Evolutionary conservation across 1,140 invertebrate genomes (phyloP), one percentile per base, ranked within the genome.

Genomic region (Zaprionus davidi): DNA sequence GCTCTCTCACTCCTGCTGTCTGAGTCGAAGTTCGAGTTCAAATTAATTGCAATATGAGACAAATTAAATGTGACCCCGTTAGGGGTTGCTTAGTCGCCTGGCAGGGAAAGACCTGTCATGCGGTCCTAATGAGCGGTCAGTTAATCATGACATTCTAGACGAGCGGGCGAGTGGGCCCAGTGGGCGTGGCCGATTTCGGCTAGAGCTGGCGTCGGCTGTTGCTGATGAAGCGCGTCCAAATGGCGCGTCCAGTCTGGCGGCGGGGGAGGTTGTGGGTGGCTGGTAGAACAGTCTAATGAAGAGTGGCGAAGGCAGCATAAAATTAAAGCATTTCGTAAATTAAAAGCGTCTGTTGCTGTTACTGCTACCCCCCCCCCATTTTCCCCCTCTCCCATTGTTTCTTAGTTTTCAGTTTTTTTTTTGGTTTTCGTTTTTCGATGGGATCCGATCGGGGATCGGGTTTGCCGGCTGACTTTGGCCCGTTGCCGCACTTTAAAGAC

Each of bases 11-110:
- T 34, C 38, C 15, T n/a, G n/a, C 38, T 41, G 38, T 49, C n/a
- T 17, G 44, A 15, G 7, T 12, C 28, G 60, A 60, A 78, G 71
- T 85, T 84, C 59, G 64, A 77, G 83, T 83, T 87, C 84, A 87
- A 88, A 87, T 87, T 88, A 87, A 87, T 87, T 88, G 83, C 83
- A 87, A 87, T 87, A 73, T 77, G 83, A 87, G 84, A 75, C 67
- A 67, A 81, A 87, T 87, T 87, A 83, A 87, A 87, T 88, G 81
- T 81, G 84, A 87, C 76, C 76, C 76, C 55, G 59, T 76, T 59
- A 31, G 38, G 49, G 58, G 49, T 55, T 34, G 31, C 31, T 11
- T 3, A 34, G 31, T 11, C 31, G 3, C 26, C 4, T 34, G 31
- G 56, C 17, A 36, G 34, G 31, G 34, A 17, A 36, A 51, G 76